phyloP scores from a whole-genome alignment of 2,797 vertebrate genomes.

The Coccyzus lansbergi region DNA sequence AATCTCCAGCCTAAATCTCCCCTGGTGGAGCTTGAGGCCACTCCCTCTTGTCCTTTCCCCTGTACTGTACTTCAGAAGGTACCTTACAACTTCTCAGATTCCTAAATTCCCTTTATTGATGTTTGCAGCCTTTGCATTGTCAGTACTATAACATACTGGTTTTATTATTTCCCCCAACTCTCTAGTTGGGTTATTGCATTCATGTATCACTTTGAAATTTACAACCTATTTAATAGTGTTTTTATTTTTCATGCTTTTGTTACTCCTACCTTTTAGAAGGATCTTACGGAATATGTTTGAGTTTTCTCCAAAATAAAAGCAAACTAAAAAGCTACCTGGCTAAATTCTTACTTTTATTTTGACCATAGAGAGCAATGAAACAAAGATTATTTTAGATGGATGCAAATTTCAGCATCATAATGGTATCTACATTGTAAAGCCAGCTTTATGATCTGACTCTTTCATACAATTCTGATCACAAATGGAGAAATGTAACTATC shows the following conservation, averaged over 20 bases:
- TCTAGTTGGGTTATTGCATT: constrained; percentile 59
- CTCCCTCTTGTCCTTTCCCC: no score
- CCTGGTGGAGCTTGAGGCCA: no score
- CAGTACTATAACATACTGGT: not conserved
- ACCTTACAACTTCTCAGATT: not conserved
- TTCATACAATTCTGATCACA: constrained; percentile 48
- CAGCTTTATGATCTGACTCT: constrained; percentile 61
- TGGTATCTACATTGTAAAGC: constrained; percentile 49
- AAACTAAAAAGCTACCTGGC: constrained; percentile 39
- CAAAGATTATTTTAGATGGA: constrained; percentile 55
- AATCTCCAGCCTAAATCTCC: no score
- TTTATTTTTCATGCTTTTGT: constrained; percentile 75
- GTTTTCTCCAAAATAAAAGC: constrained; percentile 61
- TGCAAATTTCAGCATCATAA: constrained; percentile 49
- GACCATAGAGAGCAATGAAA: constrained; percentile 61
- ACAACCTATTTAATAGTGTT: constrained; percentile 71
- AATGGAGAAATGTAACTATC: not conserved
- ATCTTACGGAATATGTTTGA: constrained; percentile 68
- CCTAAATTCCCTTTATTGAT: not conserved
- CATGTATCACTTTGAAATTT: constrained; percentile 75
- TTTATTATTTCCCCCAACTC: constrained; percentile 68
- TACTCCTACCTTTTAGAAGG: constrained; percentile 60
- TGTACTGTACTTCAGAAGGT: not conserved
- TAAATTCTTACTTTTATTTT: constrained; percentile 70
- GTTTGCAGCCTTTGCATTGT: constrained; percentile 13